Evolutionary conservation across 1,140 invertebrate species (phyloP).

Genomic region (Ctenoplectra terminalis): DNA sequence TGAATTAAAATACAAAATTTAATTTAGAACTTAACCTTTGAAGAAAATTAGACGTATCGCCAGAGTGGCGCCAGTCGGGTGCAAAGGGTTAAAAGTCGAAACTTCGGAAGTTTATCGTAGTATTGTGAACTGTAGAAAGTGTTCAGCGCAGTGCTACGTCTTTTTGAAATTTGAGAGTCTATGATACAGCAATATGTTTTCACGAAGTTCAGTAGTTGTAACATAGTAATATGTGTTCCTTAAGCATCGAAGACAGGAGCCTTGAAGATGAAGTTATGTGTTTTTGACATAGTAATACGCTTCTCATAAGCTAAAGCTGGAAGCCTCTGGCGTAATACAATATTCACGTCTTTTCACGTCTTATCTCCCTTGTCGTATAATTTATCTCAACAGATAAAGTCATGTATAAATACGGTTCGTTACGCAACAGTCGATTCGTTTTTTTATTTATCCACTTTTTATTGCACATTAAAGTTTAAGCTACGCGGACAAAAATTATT

Average conservation of each 20-base stretch:
- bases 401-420: neutral
- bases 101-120: no score
- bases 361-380: conserved; percentile 8
- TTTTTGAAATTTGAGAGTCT: neutral
- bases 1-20: no score
- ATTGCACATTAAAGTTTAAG: neutral
- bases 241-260: neutral
- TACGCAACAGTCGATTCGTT: neutral
- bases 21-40: no score
- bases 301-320: neutral
- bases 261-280: neutral
- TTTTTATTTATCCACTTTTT: neutral
- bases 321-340: neutral
- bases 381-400: neutral
- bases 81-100: no score
- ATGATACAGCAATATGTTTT: no score
- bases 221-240: neutral
- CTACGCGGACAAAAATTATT: neutral
- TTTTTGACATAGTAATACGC: neutral
- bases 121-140: no score
- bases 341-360: conserved; percentile 8
- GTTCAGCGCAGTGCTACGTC: neutral
- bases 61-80: no score
- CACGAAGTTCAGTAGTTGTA: no score
- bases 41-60: no score